A percentile compares a stretch with the other conserved stretches of the same genome.
phyloP scores from a whole-genome alignment of 2,113 vertebrate genomes.

The Polypterus bichir region DNA sequence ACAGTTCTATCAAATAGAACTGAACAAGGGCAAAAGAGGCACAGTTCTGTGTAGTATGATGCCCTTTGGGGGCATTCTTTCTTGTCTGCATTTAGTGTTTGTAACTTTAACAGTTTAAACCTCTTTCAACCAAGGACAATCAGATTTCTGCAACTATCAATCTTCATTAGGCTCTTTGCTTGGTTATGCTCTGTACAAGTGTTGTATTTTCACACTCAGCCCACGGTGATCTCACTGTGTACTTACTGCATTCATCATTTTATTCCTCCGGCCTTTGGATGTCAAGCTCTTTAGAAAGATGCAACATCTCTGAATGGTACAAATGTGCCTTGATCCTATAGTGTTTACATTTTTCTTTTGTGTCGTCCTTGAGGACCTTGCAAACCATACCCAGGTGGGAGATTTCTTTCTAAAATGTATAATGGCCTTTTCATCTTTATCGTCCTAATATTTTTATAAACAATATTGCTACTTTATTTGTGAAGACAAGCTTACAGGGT shows the following conservation, averaged over 20 bases:
- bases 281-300: slow-evolving; percentile 2
- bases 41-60: too few relatives aligned
- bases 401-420: too few relatives aligned
- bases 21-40: too few relatives aligned
- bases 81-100: too few relatives aligned
- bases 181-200: neutral
- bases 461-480: too few relatives aligned
- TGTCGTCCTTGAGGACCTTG: neutral
- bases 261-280: neutral
- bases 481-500: too few relatives aligned
- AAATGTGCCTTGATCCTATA: neutral
- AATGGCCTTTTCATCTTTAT: too few relatives aligned
- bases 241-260: neutral
- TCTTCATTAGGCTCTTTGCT: slow-evolving; percentile 2
- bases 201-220: neutral
- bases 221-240: neutral
- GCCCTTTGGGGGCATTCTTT: too few relatives aligned
- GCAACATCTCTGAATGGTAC: neutral
- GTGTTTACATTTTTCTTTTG: neutral
- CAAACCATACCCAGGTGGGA: neutral
- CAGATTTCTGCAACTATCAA: neutral
- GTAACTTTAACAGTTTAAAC: slow-evolving; percentile 2
- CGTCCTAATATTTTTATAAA: too few relatives aligned
- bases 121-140: neutral
- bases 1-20: too few relatives aligned